Base-by-base conservation (phyloP, 2,888 invertebrate genomes). In the Mythimna vitellina region DNA sequence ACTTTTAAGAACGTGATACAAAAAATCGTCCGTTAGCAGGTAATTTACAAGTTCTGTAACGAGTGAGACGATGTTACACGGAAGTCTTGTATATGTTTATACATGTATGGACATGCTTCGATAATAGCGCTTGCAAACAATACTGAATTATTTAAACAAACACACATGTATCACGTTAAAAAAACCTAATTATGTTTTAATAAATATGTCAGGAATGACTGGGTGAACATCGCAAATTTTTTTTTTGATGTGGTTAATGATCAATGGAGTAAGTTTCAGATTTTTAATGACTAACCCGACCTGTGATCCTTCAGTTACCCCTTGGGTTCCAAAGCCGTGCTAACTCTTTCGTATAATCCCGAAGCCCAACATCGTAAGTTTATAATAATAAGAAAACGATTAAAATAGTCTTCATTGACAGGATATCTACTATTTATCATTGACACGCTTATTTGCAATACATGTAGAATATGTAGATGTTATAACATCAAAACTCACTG, bases 21-120 rank as follows among this genome's bases (percentile, higher is more conserved):
- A 88, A 87, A 88, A 88, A 84, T 76, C 82, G 80, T 85, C 91
- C 90, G 92, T 92, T 92, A 90, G 76, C 73, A 46, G 81, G 83
- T 78, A 87, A 90, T 88, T 90, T 86, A 88, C 85, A 86, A 81
- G 82, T 85, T 79, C 72, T 75, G 70, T 80, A 84, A 81, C 80
- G 73, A 84, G 85, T 86, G 70, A 84, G 70, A 80, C 73, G 76
- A 81, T 83, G 70, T 72, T 82, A 89, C 84, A 88, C 89, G 90
- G 90, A 92, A 91, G 88, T 81, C 60, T 58, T 73, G 76, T 73
- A 83, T 77, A 78, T 73, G 38, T 20, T n/a, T 29, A 12, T 53
- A 57, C 76, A 73, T 63, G 62, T 58, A 57, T 60, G 54, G 46
- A 70, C 76, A 73, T 80, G 71, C 70, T 71, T 74, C 58, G 79